Base-by-base conservation (phyloP, 2,888 invertebrate species). In the Herminia tarsipennalis region DNA sequence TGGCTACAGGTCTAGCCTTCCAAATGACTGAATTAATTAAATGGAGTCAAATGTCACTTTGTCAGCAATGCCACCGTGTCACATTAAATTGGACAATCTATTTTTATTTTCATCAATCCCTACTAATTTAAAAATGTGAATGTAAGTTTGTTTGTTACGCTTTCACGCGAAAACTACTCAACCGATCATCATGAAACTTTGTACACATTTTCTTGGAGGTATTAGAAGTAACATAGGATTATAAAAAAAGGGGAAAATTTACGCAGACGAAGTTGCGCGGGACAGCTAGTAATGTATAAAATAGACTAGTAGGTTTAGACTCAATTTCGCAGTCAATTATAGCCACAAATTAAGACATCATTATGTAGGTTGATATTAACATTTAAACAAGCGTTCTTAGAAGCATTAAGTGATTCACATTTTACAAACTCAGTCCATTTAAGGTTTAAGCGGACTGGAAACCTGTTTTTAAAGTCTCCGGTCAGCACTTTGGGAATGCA, bases 401-500 rank as follows among this genome's bases (percentile, higher is more conserved):
- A 52, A 41, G 16, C 30, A 49, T 50, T 47, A 47, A 37, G 53
- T 66, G 61, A 66, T 53, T 66, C 67, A 64, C 33, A 42, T 60
- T 60, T 60, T 70, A 73, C 70, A 73, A 71, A 70, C 70, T 71
- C 59, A 62, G 62, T 67, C 66, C 64, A 58, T 64, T 73, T 65
- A 63, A 66, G 56, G 55, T 34, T 36, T 66, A 25, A 36, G 17
- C 25, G 12, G n/a, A n/a, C n/a, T n/a, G n/a, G n/a, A n/a, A n/a
- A n/a, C n/a, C n/a, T n/a, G n/a, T n/a, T n/a, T n/a, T 57, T 48
- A 39, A 70, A 70, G 77, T 73, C 76, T 79, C 74, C 75, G 86
- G 83, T 86, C 88, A 88, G 83, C 81, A 81, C 78, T 78, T 78
- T 63, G 66, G 73, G 88, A 88, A 89, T 88, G 89, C 83, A 88